Conservation (phyloP, 1,140 invertebrate genomes). For the Meloidogyne hapla region DNA sequence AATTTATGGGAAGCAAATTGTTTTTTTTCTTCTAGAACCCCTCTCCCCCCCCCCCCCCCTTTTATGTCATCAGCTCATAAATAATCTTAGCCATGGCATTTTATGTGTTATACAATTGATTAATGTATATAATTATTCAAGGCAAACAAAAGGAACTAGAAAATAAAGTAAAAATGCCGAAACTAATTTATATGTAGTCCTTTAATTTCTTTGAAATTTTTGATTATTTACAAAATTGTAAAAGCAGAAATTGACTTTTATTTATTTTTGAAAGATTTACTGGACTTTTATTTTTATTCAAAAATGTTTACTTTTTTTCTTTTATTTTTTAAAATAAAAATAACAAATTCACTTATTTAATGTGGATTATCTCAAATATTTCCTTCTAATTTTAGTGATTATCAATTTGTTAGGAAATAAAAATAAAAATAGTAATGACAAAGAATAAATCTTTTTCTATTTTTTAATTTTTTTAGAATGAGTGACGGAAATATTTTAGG, state of each 20-base stretch:
- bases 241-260: too few species aligned
- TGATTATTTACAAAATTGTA: too few species aligned
- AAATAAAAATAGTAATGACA: too few species aligned
- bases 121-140: background rate
- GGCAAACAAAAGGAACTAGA: background rate
- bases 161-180: background rate
- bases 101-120: background rate
- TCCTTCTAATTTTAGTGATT: too few species aligned
- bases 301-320: too few species aligned
- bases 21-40: background rate
- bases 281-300: too few species aligned
- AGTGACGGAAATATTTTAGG: constrained; percentile 47
- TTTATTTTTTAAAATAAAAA: too few species aligned
- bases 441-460: background rate
- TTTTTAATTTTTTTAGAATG: constrained; percentile 55
- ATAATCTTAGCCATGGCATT: background rate
- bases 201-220: too few species aligned
- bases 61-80: background rate
- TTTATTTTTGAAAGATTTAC: too few species aligned
- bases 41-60: background rate
- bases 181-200: background rate
- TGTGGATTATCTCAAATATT: too few species aligned
- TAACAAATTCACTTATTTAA: too few species aligned
- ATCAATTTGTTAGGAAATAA: too few species aligned
- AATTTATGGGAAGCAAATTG: constrained; percentile 16